Conservation (phyloP, 2,888 invertebrate genomes). For the Polymixis flavicincta region DNA sequence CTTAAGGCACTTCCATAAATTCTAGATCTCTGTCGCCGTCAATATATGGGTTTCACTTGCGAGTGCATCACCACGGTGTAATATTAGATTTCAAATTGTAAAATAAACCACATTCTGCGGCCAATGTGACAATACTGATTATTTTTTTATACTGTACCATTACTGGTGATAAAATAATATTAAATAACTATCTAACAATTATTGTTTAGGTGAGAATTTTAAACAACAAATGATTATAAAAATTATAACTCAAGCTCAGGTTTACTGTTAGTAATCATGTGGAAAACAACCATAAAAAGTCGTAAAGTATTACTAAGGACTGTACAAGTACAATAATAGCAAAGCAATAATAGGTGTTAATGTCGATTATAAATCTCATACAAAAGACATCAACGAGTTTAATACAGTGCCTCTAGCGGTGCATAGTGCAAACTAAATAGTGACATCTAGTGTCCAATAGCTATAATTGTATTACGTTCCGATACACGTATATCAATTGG, state of each 20-base stretch:
- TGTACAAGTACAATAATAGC: background rate
- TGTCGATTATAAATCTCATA: conserved; percentile 23
- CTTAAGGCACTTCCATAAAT: conserved; percentile 18
- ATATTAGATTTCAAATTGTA: conserved; percentile 63
- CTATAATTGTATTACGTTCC: conserved; percentile 23
- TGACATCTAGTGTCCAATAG: conserved; percentile 57
- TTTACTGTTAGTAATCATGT: conserved; percentile 10
- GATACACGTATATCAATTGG: background rate
- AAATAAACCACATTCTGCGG: conserved; percentile 70
- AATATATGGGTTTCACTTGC: conserved; percentile 67
- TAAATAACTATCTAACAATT: background rate
- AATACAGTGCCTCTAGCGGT: conserved; percentile 21
- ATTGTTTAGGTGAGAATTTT: conserved; percentile 7
- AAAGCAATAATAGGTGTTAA: background rate
- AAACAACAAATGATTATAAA: background rate
- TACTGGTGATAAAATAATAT: conserved; percentile 26
- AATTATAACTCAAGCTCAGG: background rate
- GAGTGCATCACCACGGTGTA: conserved; percentile 65
- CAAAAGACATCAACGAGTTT: conserved; percentile 63
- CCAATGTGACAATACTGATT: conserved; percentile 50
- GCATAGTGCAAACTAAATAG: background rate
- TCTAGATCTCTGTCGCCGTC: conserved; percentile 37
- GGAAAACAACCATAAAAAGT: background rate
- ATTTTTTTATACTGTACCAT: background rate
- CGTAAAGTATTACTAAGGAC: background rate